Percentiles rank a stretch among this genome's conserved stretches.
These are phyloP conservation scores for Brachionichthys hirsutus DNA, from an alignment of 2,113 vertebrate species.

Conservation along the genomic window DNA sequence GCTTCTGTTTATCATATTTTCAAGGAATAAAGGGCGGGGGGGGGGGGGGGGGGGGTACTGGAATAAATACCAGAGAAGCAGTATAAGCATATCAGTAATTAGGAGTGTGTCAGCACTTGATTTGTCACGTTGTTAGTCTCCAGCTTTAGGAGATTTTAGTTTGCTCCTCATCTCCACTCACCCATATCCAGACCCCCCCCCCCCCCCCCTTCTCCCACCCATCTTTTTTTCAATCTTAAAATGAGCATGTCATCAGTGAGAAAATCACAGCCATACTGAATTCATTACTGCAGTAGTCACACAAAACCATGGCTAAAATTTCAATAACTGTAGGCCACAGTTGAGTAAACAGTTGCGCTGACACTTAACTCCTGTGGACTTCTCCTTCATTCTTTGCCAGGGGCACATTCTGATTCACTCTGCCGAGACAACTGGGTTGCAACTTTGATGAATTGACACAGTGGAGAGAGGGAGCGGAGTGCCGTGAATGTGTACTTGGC, in stretches of 20 bases:
- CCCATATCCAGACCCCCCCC: slow-evolving; percentile 24
- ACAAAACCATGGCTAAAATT: slow-evolving; percentile 99
- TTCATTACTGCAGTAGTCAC: slow-evolving; percentile 97
- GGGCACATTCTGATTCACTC: slow-evolving; percentile 92
- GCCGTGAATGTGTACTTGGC: slow-evolving; percentile 76
- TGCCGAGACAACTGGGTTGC: slow-evolving; percentile 93
- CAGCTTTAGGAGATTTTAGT: slow-evolving; percentile 74
- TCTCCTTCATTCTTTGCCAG: slow-evolving; percentile 95
- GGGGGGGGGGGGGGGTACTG: no score
- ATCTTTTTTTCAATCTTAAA: slow-evolving; percentile 70
- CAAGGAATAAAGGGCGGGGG: neutral
- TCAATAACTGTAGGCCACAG: slow-evolving; percentile 99
- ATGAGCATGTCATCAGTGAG: slow-evolving; percentile 86
- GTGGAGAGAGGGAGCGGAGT: slow-evolving; percentile 67
- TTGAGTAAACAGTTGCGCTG: slow-evolving; percentile 99
- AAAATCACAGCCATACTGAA: slow-evolving; percentile 95
- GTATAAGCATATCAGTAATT: slow-evolving; percentile 5
- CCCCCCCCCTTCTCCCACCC: slow-evolving; percentile 34
- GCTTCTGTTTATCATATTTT: slow-evolving; percentile 8
- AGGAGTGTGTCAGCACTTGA: slow-evolving; percentile 2
- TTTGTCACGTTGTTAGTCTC: slow-evolving; percentile 59
- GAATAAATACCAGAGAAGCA: slow-evolving; percentile 1
- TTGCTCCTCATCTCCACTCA: slow-evolving; percentile 19
- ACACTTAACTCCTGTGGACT: slow-evolving; percentile 99
- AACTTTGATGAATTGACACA: slow-evolving; percentile 93